Percentiles rank a stretch among this genome's conserved stretches.
Conservation (phyloP, 1,140 invertebrate species). For the Zaprionus ornatus region DNA sequence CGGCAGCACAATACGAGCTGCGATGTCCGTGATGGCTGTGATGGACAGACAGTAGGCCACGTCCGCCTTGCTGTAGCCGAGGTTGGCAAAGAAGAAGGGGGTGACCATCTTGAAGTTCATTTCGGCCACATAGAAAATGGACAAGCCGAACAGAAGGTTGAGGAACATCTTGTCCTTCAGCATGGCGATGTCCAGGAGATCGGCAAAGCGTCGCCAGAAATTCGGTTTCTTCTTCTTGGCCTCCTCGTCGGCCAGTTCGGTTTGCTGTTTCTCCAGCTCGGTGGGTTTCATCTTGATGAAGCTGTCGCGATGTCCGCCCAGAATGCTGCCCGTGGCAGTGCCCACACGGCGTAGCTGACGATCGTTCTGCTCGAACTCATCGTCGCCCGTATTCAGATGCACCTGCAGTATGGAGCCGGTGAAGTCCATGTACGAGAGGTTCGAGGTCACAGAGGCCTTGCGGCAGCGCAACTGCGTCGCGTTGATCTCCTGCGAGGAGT, state of each 20-base stretch:
- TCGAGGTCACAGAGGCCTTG: constrained; percentile 88
- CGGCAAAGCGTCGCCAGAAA: constrained; percentile 85
- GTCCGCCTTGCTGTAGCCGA: constrained; percentile 87
- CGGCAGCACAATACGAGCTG: constrained; percentile 88
- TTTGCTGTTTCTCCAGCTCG: constrained; percentile 69
- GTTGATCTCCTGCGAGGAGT: constrained; percentile 74
- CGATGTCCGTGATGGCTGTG: constrained; percentile 89
- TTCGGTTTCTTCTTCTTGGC: constrained; percentile 79
- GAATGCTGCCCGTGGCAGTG: constrained; percentile 69
- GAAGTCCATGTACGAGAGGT: constrained; percentile 89
- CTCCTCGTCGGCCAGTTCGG: constrained; percentile 55
- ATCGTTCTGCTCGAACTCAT: constrained; percentile 81
- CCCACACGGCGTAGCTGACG: constrained; percentile 77
- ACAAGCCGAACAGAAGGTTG: constrained; percentile 88
- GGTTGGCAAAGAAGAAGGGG: constrained; percentile 88
- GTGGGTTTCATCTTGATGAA: constrained; percentile 83
- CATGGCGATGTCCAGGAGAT: constrained; percentile 87
- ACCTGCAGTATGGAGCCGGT: constrained; percentile 88
- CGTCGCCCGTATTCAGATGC: constrained; percentile 85
- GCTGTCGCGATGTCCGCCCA: constrained; percentile 73
- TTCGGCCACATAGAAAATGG: constrained; percentile 89
- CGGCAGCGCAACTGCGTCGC: constrained; percentile 83
- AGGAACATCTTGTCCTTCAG: constrained; percentile 88
- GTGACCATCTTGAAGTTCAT: constrained; percentile 91
- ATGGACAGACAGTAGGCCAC: constrained; percentile 89